These are phyloP conservation scores for Ispidina lecontei DNA, from an alignment of 2,797 vertebrate genomes.

Conservation along the genomic window DNA sequence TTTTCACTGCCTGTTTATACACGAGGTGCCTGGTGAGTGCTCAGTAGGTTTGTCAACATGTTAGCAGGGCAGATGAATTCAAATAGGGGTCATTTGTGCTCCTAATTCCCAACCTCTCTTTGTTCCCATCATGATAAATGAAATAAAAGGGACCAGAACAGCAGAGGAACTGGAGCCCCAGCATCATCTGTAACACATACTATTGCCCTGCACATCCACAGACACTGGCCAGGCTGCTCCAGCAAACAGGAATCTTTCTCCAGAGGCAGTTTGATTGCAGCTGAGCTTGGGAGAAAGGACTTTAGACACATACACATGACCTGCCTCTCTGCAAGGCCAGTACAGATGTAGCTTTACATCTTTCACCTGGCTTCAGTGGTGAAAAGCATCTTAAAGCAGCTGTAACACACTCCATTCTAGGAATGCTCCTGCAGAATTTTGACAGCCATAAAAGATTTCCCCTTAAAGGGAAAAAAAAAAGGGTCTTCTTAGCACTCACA, in stretches of 20 bases:
- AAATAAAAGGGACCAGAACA: neutral
- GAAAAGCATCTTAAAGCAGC: neutral
- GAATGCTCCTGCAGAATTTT: neutral
- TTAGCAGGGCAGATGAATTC: neutral
- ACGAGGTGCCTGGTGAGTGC: neutral
- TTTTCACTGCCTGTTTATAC: neutral
- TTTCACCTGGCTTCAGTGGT: neutral
- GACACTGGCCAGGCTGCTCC: neutral
- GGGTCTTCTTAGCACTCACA: neutral
- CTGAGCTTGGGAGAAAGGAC: neutral
- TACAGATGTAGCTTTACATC: neutral
- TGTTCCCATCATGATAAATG: neutral
- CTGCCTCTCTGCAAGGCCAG: neutral
- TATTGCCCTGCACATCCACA: neutral
- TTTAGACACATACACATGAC: neutral
- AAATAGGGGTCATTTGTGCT: neutral
- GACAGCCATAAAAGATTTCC: neutral
- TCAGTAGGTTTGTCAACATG: neutral
- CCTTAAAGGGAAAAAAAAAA: neutral
- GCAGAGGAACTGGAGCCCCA: neutral
- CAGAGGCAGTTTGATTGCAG: neutral
- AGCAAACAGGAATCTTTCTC: neutral
- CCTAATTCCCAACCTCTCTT: neutral
- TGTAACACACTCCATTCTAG: neutral
- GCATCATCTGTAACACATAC: fast-evolving